Conservation (phyloP, 2,113 vertebrate genomes). For the Herpailurus yagouaroundi region DNA sequence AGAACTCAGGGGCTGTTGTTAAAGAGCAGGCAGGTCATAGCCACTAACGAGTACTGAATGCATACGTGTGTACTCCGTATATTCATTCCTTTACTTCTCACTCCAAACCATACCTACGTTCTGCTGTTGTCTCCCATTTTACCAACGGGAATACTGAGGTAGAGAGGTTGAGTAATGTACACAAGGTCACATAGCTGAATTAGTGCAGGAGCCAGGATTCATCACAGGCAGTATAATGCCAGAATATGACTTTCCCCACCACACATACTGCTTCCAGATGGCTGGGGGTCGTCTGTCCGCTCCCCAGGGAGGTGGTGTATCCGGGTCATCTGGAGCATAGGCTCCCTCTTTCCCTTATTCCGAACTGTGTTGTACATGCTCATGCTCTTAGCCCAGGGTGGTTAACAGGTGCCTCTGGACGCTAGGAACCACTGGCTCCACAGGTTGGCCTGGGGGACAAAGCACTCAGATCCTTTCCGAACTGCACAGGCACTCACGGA, state of each 20-base stretch:
- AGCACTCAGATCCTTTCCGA: background rate
- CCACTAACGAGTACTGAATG: background rate
- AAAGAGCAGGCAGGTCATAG: background rate
- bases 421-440: background rate
- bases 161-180: background rate
- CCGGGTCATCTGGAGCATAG: background rate
- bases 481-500: background rate
- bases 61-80: background rate
- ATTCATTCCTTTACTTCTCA: background rate
- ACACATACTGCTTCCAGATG: background rate
- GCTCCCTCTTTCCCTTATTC: background rate
- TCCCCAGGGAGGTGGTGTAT: too few species aligned
- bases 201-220: background rate
- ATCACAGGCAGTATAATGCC: background rate
- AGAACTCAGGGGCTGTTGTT: background rate
- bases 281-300: rapidly evolving
- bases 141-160: background rate
- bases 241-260: background rate
- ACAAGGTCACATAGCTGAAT: background rate
- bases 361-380: background rate
- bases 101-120: background rate
- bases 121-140: background rate
- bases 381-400: background rate
- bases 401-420: background rate
- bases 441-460: background rate